Conservation (phyloP, 2,113 vertebrate species). For the Otus sunia region DNA sequence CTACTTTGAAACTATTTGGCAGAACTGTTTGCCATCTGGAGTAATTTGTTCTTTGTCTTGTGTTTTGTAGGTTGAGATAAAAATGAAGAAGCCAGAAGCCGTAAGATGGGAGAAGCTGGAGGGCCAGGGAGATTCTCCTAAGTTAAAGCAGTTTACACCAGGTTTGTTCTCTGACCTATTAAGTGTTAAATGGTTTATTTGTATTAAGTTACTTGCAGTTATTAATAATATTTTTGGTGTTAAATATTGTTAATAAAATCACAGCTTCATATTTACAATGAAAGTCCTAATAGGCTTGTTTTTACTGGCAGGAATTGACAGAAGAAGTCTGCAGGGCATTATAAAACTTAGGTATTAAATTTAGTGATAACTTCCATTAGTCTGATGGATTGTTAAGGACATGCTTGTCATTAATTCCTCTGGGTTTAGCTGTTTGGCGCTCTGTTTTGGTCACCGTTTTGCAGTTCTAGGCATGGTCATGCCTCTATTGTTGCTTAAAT, state of each 20-base stretch:
- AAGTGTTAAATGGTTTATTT: neutral
- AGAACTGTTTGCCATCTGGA: neutral
- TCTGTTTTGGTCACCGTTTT: neutral
- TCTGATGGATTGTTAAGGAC: neutral
- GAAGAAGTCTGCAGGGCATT: neutral
- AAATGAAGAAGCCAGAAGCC: conserved; percentile 94
- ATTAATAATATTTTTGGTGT: neutral
- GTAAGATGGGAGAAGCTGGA: conserved; percentile 95
- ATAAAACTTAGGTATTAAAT: neutral
- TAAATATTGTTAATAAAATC: neutral
- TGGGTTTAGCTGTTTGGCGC: neutral
- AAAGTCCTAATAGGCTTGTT: neutral
- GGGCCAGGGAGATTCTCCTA: conserved; percentile 79
- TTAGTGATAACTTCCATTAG: neutral
- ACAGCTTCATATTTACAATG: neutral
- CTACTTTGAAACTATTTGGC: neutral
- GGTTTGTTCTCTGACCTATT: conserved; percentile 78
- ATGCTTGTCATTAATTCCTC: neutral
- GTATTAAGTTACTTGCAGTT: neutral
- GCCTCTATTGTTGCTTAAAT: neutral
- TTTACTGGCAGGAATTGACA: neutral
- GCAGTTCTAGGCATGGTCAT: neutral
- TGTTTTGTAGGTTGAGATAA: conserved; percentile 89
- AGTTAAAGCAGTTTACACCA: conserved; percentile 84
- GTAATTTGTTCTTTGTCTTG: conserved; percentile 23